Evolutionary conservation across 1,140 invertebrate species (phyloP).

Genomic region (Nebria ingens): DNA sequence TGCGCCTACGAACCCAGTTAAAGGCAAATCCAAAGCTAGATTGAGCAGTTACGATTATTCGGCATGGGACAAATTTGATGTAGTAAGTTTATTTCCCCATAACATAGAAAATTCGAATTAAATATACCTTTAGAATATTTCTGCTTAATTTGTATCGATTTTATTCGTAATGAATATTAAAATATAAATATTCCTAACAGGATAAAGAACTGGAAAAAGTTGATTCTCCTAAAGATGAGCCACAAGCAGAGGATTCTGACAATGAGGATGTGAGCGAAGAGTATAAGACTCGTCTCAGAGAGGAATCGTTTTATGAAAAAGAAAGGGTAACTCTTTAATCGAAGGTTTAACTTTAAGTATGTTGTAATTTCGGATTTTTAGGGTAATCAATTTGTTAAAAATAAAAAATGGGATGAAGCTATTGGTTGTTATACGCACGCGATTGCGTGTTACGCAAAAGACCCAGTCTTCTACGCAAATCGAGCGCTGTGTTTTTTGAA

Average conservation of each 20-base stretch:
- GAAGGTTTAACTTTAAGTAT: slow-evolving; percentile 34
- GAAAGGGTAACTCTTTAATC: slow-evolving; percentile 46
- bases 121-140: too few species aligned
- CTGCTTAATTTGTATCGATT: slow-evolving; percentile 9
- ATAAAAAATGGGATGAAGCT: slow-evolving; percentile 66
- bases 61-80: slow-evolving; percentile 75
- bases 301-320: slow-evolving; percentile 47
- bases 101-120: too few species aligned
- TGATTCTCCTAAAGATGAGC: slow-evolving; percentile 35
- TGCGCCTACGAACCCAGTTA: slow-evolving; percentile 35
- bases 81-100: slow-evolving; percentile 27
- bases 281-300: slow-evolving; percentile 36
- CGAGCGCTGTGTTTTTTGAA: slow-evolving; percentile 80
- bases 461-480: slow-evolving; percentile 78
- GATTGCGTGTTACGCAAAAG: slow-evolving; percentile 61
- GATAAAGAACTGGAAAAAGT: slow-evolving; percentile 60
- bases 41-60: slow-evolving; percentile 52
- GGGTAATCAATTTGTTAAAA: slow-evolving; percentile 75
- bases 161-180: slow-evolving; percentile 10
- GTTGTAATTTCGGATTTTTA: slow-evolving; percentile 29
- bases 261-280: slow-evolving; percentile 38
- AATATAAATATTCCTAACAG: slow-evolving; percentile 31
- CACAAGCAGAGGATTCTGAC: slow-evolving; percentile 39
- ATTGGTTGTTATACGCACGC: slow-evolving; percentile 71
- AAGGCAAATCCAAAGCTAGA: slow-evolving; percentile 30